Evolutionary conservation across 1,140 invertebrate genomes (phyloP).

Genomic region (Lepeophtheirus salmonis): DNA sequence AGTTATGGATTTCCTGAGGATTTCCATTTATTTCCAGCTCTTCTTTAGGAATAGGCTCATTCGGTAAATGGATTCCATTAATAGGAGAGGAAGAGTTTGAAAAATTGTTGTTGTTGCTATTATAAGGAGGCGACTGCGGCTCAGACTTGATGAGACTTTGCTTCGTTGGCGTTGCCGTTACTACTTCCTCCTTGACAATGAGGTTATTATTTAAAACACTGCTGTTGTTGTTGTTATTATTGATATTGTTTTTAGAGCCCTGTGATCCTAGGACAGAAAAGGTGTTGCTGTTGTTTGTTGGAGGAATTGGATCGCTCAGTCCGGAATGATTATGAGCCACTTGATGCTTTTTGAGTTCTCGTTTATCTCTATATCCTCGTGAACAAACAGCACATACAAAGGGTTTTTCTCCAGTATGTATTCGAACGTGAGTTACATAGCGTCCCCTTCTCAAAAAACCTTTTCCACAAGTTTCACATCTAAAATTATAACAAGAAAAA

Average conservation of each 20-base stretch:
- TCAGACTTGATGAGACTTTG: neutral
- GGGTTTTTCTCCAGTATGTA: slow-evolving; percentile 18
- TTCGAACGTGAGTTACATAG: slow-evolving; percentile 18
- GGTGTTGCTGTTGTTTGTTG: neutral
- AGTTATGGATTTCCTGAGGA: neutral
- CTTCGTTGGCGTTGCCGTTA: neutral
- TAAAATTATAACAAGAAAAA: neutral
- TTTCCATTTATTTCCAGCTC: neutral
- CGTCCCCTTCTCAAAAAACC: slow-evolving; percentile 17
- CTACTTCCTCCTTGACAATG: neutral
- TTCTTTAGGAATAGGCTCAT: slow-evolving; percentile 6
- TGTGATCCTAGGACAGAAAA: neutral
- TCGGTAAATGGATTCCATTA: slow-evolving; percentile 5
- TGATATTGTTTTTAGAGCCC: neutral
- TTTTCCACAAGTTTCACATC: slow-evolving; percentile 17
- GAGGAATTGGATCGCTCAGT: neutral
- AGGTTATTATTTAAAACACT: neutral
- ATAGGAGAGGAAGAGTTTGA: too few relatives aligned
- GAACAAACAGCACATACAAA: slow-evolving; percentile 17
- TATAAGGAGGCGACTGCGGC: neutral
- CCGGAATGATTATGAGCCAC: slow-evolving; percentile 8
- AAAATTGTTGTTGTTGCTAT: too few relatives aligned
- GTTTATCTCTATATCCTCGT: slow-evolving; percentile 8
- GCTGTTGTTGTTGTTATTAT: neutral
- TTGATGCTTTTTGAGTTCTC: slow-evolving; percentile 18